Base-by-base conservation (phyloP, 1,140 invertebrate species). In the Hycleus cichorii region DNA sequence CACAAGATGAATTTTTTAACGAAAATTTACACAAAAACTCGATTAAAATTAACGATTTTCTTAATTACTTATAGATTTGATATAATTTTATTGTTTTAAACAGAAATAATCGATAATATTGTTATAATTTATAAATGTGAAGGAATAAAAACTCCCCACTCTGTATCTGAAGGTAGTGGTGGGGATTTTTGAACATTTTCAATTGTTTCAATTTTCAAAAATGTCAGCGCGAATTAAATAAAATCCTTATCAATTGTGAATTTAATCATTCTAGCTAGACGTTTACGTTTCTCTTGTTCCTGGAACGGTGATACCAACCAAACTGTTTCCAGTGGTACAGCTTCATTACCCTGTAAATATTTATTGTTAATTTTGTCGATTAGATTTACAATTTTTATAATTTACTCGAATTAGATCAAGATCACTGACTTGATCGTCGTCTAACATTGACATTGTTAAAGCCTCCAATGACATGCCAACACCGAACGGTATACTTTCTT, bases 401-500 rank as follows among this genome's bases (percentile, higher is more conserved):
- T 38, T 55, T 59, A 68, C 64, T 46, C 66, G n/a, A 32, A 67
- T 59, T 6, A 44, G 11, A 48, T 70, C 68, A 3, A 69, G 42
- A 59, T 69, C 63, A 26, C 60, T 48, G 10, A 65, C 61, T 27
- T 71, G 66, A 47, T 70, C 62, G 18, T 68, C 68, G n/a, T 60
- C 65, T 25, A 71, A 44, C n/a, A 64, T 38, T 18, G 65, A 60
- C 64, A 69, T 69, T n/a, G 61, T 38, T 7, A 60, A 26, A 12
- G 62, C 65, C 54, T 71, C 69, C 46, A 67, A 64, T 2, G 54
- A 58, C 69, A 71, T 71, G 25, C 56, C 51, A 40, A 71, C 39
- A 2, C 59, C 64, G 59, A 67, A 53, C 4, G 59, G 18, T 6
- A 57, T 56, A 55, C 64, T 47, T 11, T 50, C 26, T 52, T 62